These are phyloP conservation scores for Megalops atlanticus DNA, from an alignment of 2,113 vertebrate genomes.

Conservation along the genomic window DNA sequence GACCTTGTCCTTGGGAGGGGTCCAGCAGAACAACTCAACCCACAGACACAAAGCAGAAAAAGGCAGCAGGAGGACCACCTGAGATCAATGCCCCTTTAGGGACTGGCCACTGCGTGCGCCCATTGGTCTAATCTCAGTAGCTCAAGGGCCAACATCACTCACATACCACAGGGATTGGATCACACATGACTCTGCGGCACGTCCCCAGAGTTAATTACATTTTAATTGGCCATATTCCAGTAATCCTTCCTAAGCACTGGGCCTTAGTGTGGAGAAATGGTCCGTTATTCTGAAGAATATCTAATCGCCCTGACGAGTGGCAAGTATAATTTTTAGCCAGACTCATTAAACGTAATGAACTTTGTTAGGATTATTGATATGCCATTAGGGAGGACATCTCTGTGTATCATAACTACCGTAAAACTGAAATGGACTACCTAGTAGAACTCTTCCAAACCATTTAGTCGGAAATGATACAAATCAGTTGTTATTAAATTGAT, in stretches of 20 bases:
- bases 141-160: constrained; percentile 11
- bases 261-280: neutral
- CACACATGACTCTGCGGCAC: constrained; percentile 13
- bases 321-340: too few species aligned
- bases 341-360: neutral
- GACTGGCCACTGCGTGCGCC: neutral
- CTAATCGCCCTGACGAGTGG: neutral
- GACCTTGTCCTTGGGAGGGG: constrained; percentile 2
- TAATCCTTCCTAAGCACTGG: neutral
- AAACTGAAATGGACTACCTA: neutral
- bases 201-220: neutral
- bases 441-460: neutral
- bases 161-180: constrained; percentile 15
- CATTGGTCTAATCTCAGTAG: constrained; percentile 31
- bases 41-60: neutral
- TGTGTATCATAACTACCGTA: neutral
- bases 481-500: too few species aligned
- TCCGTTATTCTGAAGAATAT: neutral
- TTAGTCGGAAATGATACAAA: neutral
- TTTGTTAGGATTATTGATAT: neutral
- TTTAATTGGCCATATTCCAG: neutral
- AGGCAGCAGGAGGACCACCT: constrained; percentile 23
- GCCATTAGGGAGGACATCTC: neutral
- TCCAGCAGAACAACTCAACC: constrained; percentile 12
- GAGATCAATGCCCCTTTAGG: constrained; percentile 25